phyloP scores from a whole-genome alignment of 2,113 vertebrate species.

The Synchiropus splendidus region DNA sequence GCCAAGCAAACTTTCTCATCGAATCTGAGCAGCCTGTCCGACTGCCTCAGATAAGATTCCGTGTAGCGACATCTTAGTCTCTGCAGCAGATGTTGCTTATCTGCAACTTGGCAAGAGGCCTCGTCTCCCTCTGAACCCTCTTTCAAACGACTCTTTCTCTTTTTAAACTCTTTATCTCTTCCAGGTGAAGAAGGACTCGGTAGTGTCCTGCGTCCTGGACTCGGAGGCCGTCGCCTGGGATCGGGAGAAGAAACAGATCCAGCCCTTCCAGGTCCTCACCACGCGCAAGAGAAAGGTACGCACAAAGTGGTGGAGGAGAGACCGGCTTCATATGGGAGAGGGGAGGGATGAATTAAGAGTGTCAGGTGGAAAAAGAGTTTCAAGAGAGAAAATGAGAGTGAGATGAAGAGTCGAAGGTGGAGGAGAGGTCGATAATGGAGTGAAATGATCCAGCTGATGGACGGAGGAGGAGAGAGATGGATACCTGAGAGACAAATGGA shows the following conservation, averaged over 20 bases:
- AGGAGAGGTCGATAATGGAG: conserved; percentile 34
- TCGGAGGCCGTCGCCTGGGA: conserved; percentile 85
- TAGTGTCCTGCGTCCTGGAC: conserved; percentile 79
- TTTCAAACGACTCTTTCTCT: neutral
- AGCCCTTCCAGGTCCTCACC: conserved; percentile 85
- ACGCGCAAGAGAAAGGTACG: conserved; percentile 83
- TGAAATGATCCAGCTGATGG: conserved; percentile 42
- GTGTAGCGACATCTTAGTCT: no score
- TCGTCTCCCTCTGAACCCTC: neutral
- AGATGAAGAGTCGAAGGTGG: conserved; percentile 24
- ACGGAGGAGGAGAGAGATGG: conserved; percentile 35
- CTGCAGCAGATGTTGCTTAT: conserved; percentile 4
- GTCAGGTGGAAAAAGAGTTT: no score
- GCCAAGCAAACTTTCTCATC: no score
- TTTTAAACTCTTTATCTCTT: neutral
- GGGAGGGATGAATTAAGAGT: conserved; percentile 5
- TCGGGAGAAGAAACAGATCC: conserved; percentile 78
- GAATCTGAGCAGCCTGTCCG: no score
- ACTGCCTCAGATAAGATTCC: no score
- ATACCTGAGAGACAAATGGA: conserved; percentile 29
- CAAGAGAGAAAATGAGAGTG: conserved; percentile 26
- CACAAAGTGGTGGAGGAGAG: neutral
- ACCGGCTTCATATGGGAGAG: neutral
- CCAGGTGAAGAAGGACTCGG: conserved; percentile 72
- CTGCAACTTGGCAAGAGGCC: neutral